Base-by-base conservation (phyloP, 2,888 invertebrate species). In the Pseudococcus viburni region DNA sequence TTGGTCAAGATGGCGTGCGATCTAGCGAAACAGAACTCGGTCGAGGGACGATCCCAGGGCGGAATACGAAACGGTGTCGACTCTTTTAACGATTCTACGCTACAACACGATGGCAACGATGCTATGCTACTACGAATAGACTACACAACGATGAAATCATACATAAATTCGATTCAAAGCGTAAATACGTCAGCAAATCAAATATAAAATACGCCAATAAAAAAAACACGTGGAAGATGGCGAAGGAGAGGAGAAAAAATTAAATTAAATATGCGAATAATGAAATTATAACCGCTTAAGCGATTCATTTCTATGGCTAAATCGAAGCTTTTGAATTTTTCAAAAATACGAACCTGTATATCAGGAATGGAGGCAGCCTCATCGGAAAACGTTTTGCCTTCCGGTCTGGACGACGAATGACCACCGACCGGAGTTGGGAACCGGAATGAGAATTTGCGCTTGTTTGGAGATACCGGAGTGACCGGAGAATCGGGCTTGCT, bases 351-450 rank as follows among this genome's bases (percentile, higher is more conserved):
- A 85, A 97, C 97, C 95, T 97, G 97, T 91, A 98, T 95, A 91
- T 97, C 96, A 15, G 96, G 96, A 90, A 97, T 95, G 91, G 94
- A 93, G 90, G 96, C 94, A 19, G 96, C 95, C 93, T 98, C 97
- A 91, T 98, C 97, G 73, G 97, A 96, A 91, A 97, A 98, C 91
- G 97, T 97, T 90, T 97, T 94, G 90, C 96, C 93, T 91, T 96
- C 96, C 15, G 93, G 92, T 91, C 94, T 94, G 46, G 94, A 94
- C 90, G 92, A 94, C 89, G 90, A 89, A 89, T 89, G 92, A 89
- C 89, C 88, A 8, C 88, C 86, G 17, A 88, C 91, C 4, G 91
- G 91, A 0, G 92, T 91, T 8, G 95, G 94, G 92, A 96, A 95
- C 90, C 95, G 94, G 91, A 96, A 96, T 90, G 95, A 95, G 91